Conservation (phyloP, 2,797 vertebrate species). For the Podargus strigoides region DNA sequence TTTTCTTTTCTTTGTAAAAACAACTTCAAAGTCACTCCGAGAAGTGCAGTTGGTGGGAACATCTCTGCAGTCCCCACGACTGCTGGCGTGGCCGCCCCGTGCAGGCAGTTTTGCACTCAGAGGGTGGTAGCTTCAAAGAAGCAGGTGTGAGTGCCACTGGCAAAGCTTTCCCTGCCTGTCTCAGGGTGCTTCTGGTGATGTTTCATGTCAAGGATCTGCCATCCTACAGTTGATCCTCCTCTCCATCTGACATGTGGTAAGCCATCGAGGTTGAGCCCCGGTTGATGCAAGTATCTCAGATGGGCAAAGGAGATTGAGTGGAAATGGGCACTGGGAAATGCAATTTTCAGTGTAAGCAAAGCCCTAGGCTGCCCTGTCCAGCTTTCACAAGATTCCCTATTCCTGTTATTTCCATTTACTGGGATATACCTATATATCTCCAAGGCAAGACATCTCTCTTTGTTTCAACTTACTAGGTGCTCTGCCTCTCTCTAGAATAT, state of each 20-base stretch:
- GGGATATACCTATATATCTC: not conserved
- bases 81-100: not conserved
- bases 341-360: not conserved
- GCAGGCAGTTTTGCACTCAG: not conserved
- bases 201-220: not conserved
- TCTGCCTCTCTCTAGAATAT: not conserved
- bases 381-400: not conserved
- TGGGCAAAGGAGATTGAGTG: not conserved
- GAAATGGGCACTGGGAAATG: not conserved
- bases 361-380: not conserved
- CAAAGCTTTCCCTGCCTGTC: not conserved
- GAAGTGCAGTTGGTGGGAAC: not conserved
- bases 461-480: not conserved
- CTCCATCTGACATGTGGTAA: not conserved
- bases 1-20: not conserved
- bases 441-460: not conserved
- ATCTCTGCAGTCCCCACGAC: not conserved
- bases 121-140: not conserved
- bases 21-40: not conserved
- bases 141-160: not conserved
- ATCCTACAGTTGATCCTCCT: not conserved
- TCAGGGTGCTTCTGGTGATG: not conserved
- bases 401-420: not conserved
- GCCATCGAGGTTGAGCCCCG: not conserved
- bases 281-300: not conserved